A percentile compares a stretch with the other conserved stretches of the same genome.
phyloP scores from a whole-genome alignment of 2,113 vertebrate genomes.

The Shinisaurus crocodilurus region DNA sequence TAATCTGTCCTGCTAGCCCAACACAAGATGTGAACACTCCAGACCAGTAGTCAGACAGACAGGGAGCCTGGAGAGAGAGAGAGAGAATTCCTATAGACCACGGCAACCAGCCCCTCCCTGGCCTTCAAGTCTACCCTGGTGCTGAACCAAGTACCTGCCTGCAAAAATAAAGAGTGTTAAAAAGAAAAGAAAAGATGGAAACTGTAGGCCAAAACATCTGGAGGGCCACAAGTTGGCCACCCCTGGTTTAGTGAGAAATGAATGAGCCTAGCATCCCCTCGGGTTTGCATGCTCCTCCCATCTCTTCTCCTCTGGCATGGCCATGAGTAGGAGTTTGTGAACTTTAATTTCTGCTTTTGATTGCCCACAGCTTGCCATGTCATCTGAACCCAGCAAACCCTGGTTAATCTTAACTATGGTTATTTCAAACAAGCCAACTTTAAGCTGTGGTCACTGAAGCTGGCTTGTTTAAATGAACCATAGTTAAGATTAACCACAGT shows the following conservation, averaged over 20 bases:
- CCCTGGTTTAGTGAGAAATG: not conserved
- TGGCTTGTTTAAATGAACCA: not conserved
- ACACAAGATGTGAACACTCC: no score
- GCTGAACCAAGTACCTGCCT: no score
- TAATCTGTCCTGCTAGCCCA: no score
- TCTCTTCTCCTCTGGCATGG: not conserved
- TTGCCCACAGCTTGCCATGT: not conserved
- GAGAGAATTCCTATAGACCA: no score
- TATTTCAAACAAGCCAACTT: not conserved
- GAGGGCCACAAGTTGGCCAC: no score
- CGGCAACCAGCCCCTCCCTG: no score
- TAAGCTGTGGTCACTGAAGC: not conserved
- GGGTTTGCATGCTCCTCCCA: not conserved
- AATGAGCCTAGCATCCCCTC: not conserved
- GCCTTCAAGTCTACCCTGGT: no score
- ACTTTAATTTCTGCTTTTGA: not conserved
- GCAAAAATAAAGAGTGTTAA: no score
- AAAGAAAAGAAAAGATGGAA: no score
- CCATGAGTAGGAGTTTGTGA: not conserved
- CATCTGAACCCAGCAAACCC: not conserved
- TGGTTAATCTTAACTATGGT: not conserved
- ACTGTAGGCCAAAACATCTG: no score
- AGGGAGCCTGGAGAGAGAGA: no score
- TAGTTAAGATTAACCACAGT: not conserved
- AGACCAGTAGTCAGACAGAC: no score